Evolutionary conservation across 1,140 invertebrate genomes (phyloP), one percentile per base, ranked within the genome.

Genomic region (Leptinotarsa texana): DNA sequence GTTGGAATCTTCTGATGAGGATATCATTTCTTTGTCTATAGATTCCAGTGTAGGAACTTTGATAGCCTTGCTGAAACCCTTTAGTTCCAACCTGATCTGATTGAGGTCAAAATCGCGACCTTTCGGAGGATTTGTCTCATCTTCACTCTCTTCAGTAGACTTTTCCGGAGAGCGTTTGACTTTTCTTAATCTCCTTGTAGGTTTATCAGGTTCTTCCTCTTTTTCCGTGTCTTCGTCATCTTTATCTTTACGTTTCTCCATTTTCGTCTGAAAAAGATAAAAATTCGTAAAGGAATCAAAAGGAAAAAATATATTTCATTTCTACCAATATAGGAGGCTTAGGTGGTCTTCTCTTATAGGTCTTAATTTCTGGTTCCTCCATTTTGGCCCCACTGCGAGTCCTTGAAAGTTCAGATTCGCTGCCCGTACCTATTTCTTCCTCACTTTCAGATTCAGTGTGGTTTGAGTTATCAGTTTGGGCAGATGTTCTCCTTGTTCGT

Each of bases 81-180:
- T 96, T 1, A 95, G 82, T 83, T 95, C 94, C 0, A 92, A 94
- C 77, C 93, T 86, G 74, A 95, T 95, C 86, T 95, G 92, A 85
- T 93, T 94, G 2, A 95, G 86, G 86, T 95, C 93, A 80, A 94
- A 94, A 82, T 94, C 93, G 4, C 92, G 86, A 17, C 92, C 91
- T 77, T 91, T 92, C 0, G 89, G 81, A 72, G 78, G 80, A 69
- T 68, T 82, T 15, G 62, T 61, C 22, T 78, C 79, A 21, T 77
- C 74, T 48, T 77, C 75, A 69, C 86, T 85, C 74, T 83, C 82
- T 67, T 84, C 82, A 49, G 69, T 70, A 11, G 79, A 79, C 75
- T 83, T 78, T 69, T 82, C 80, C 33, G 75, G 78, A 69, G 47
- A 77, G 79, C 71, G 82, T 81, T 82, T 80, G 74, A 71, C 69